Evolutionary conservation across 2,113 vertebrate genomes (phyloP).

Genomic region (Mellivora capensis): DNA sequence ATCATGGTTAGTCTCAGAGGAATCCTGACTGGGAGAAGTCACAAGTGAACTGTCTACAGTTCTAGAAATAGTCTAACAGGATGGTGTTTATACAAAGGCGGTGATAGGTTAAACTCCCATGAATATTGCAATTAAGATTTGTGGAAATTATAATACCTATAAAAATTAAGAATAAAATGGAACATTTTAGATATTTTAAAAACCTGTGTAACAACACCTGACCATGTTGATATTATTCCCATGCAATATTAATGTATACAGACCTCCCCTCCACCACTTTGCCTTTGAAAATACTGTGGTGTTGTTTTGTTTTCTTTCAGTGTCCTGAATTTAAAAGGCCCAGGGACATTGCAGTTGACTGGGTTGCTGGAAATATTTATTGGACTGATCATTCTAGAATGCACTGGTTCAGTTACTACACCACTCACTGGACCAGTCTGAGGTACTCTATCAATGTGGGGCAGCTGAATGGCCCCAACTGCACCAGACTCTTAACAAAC

Average conservation of each 20-base stretch:
- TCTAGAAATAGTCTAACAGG: neutral
- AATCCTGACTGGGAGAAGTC: neutral
- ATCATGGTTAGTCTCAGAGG: neutral
- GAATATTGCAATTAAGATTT: neutral
- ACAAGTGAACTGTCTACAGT: neutral
- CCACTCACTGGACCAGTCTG: constrained; percentile 98
- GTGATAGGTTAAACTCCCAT: neutral
- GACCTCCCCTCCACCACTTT: neutral
- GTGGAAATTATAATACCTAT: neutral
- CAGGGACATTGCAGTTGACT: constrained; percentile 95
- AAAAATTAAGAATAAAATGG: neutral
- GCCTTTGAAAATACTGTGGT: constrained; percentile 38
- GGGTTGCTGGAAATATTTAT: constrained; percentile 97
- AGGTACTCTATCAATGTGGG: constrained; percentile 98
- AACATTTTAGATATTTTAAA: neutral
- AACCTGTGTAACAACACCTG: neutral
- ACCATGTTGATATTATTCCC: neutral
- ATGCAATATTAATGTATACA: neutral
- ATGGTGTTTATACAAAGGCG: neutral
- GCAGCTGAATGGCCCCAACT: constrained; percentile 94
- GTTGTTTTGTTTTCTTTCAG: constrained; percentile 78
- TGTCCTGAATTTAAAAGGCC: constrained; percentile 97
- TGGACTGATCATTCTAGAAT: constrained; percentile 99
- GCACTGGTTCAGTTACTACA: constrained; percentile 99
- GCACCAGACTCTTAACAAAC: constrained; percentile 95